Evolutionary conservation across 2,113 vertebrate genomes (phyloP), one percentile per base, ranked within the genome.

Genomic region (Vimba vimba): DNA sequence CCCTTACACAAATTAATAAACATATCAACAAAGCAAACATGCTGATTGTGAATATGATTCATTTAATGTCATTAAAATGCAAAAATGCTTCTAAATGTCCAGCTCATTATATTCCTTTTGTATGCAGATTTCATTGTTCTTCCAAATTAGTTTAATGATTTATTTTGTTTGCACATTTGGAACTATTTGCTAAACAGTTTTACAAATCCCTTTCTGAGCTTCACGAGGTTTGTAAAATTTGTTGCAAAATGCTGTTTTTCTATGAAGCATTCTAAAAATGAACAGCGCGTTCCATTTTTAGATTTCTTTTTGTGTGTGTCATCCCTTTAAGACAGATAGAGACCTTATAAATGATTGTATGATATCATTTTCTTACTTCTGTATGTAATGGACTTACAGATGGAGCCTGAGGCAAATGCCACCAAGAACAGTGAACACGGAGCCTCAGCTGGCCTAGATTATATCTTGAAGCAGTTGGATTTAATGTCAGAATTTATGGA

Each of bases 401-500:
- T 94, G 92, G 91, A 94, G 87, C 92, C 79, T 47, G 10, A 62
- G 27, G 86, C 91, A 64, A 85, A 55, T 7, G 45, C 11, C 45
- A 47, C 57, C 17, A 76, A 64, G 13, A 75, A 50, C 62, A 69
- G 21, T 13, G 30, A 50, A 0, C n/a, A 89, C n/a, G 2, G 77
- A 19, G 9, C 80, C 19, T 13, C 21, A 78, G 21, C 27, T 60
- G 87, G 92, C 55, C 52, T 94, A 74, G 91, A 92, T 50, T 80
- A 86, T 80, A 86, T 94, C 19, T 82, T 94, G 71, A 91, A 85
- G 87, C 80, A 45, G 52, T 87, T 95, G 82, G 91, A 93, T 78
- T 90, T 84, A 23, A 74, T 94, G 89, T 93, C 90, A 10, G 69
- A 66, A 47, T 64, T 78, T 87, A 89, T 94, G 92, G 88, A 90